Evolutionary conservation across 1,140 invertebrate genomes (phyloP).

Genomic region (Epicauta chinensis): DNA sequence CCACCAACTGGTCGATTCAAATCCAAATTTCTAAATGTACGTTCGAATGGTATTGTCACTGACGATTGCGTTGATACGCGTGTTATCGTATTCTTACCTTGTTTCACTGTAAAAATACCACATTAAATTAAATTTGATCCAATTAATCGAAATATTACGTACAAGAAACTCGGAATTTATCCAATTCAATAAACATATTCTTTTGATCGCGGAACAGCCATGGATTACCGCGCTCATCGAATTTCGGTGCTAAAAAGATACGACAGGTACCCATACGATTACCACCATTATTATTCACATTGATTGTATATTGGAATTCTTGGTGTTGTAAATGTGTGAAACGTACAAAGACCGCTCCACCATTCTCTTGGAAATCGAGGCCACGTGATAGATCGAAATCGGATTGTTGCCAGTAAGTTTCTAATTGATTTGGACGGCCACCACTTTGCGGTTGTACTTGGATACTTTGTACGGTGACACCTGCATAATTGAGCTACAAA

Average conservation of each 20-base stretch:
- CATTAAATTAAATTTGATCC: background rate
- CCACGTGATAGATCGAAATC: slow-evolving; percentile 47
- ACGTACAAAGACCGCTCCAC: slow-evolving; percentile 44
- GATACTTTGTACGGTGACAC: slow-evolving; percentile 25
- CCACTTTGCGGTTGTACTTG: slow-evolving; percentile 19
- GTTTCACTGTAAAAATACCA: slow-evolving; percentile 47
- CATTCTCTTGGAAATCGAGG: slow-evolving; percentile 45
- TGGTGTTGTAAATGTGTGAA: slow-evolving; percentile 60
- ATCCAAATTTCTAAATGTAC: slow-evolving; percentile 59
- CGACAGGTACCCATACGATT: slow-evolving; percentile 59
- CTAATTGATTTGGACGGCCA: slow-evolving; percentile 34
- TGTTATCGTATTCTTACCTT: slow-evolving; percentile 57
- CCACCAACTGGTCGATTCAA: slow-evolving; percentile 48
- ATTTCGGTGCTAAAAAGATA: slow-evolving; percentile 68
- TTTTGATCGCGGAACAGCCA: slow-evolving; percentile 60
- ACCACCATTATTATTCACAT: slow-evolving; percentile 40
- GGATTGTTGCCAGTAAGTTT: slow-evolving; percentile 48
- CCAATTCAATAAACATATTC: slow-evolving; percentile 67
- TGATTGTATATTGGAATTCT: slow-evolving; percentile 52
- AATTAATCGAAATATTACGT: slow-evolving; percentile 35
- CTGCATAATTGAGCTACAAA: slow-evolving; percentile 30
- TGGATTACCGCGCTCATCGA: slow-evolving; percentile 59
- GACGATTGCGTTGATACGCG: slow-evolving; percentile 59
- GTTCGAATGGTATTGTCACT: slow-evolving; percentile 67
- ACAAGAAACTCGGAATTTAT: slow-evolving; percentile 63